Percentiles rank a stretch among this genome's conserved stretches.
These are phyloP conservation scores for Standfussiana lucernea DNA, from an alignment of 2,888 invertebrate genomes.

Conservation along the genomic window DNA sequence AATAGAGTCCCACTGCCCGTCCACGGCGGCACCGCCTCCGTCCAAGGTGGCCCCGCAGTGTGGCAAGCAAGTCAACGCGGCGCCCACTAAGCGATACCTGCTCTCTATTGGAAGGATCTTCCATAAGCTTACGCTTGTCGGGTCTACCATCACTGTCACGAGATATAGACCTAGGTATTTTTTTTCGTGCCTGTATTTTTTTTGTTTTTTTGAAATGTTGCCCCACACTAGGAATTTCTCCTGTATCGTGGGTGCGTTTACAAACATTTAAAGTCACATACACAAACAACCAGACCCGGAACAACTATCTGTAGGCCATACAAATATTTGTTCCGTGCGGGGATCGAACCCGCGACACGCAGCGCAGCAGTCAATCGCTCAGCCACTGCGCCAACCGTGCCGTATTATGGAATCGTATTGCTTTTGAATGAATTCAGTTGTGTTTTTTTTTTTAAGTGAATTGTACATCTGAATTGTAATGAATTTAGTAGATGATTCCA, in stretches of 20 bases:
- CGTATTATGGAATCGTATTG: background rate
- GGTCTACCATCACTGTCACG: conserved; percentile 97
- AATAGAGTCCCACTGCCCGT: conserved; percentile 84
- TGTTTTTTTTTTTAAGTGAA: too few species aligned
- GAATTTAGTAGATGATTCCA: background rate
- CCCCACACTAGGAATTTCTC: too few species aligned
- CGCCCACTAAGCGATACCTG: conserved; percentile 93
- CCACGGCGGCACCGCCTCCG: conserved; percentile 83
- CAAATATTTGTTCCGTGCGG: too few species aligned
- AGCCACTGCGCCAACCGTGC: too few species aligned
- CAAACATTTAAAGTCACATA: too few species aligned
- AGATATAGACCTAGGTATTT: conserved; percentile 97
- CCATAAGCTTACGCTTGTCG: conserved; percentile 96
- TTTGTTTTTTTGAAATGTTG: too few species aligned
- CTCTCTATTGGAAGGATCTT: conserved; percentile 98
- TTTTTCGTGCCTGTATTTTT: background rate
- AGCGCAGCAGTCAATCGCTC: too few species aligned
- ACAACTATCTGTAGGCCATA: too few species aligned
- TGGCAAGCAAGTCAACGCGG: conserved; percentile 79
- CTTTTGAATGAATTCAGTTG: background rate
- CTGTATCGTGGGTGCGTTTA: too few species aligned
- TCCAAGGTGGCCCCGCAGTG: conserved; percentile 88
- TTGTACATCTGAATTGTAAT: background rate
- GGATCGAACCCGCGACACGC: too few species aligned
- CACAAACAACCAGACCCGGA: too few species aligned